Percentiles rank a stretch among this genome's conserved stretches.
Evolutionary conservation across 2,113 vertebrate genomes (phyloP).

Genomic region (Bufo gargarizans): DNA sequence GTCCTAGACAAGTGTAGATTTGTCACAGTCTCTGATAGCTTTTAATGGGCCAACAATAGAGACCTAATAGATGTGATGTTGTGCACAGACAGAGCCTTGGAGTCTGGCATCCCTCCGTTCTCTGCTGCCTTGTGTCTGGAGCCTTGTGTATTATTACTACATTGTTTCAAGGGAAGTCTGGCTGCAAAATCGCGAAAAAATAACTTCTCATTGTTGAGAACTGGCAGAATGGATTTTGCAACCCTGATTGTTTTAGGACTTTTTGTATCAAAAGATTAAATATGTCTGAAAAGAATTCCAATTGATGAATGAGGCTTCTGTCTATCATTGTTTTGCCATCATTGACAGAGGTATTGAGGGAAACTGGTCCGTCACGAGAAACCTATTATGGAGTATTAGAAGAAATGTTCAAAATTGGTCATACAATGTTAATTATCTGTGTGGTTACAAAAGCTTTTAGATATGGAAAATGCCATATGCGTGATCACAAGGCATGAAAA

Average conservation of each 20-base stretch:
- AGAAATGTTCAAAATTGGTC: no score
- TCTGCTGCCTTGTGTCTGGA: slow-evolving; percentile 1
- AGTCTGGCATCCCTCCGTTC: slow-evolving; percentile 28
- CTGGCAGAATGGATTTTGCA: not conserved
- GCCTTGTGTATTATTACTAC: not conserved
- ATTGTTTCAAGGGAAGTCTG: not conserved
- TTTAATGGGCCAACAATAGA: slow-evolving; percentile 34
- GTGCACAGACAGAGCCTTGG: slow-evolving; percentile 31
- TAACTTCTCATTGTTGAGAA: not conserved
- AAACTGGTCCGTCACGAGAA: no score
- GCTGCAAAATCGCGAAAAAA: not conserved
- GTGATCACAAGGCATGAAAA: no score
- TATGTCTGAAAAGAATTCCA: no score
- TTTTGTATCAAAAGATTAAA: no score
- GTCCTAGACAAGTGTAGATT: slow-evolving; percentile 25
- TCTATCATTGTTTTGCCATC: no score
- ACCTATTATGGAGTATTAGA: no score
- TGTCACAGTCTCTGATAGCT: slow-evolving; percentile 20
- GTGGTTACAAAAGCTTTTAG: no score
- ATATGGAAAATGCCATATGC: no score
- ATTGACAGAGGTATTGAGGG: no score
- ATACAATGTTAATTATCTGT: no score
- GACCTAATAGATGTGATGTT: slow-evolving; percentile 41
- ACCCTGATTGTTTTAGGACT: not conserved
- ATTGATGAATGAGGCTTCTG: no score